phyloP scores from a whole-genome alignment of 2,888 invertebrate species.

The Hyposoter didymator region DNA sequence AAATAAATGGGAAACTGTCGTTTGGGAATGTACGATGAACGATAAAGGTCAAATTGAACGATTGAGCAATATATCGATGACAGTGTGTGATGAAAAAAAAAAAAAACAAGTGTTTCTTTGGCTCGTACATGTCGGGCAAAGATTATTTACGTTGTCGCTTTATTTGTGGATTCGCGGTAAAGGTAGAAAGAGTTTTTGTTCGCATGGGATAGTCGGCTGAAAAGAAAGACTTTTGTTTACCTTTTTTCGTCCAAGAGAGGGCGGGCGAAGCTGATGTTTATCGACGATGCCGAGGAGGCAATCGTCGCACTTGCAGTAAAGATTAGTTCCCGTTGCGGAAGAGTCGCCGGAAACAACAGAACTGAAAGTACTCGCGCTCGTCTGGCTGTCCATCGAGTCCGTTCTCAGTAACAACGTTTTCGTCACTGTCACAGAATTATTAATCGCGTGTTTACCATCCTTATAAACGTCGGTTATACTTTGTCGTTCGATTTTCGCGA shows the following conservation, averaged over 20 bases:
- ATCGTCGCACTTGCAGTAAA: constrained; percentile 92
- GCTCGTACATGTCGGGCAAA: not conserved
- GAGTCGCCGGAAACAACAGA: constrained; percentile 90
- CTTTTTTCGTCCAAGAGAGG: constrained; percentile 79
- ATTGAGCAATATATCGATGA: not conserved
- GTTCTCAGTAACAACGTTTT: constrained; percentile 87
- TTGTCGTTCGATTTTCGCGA: constrained; percentile 93
- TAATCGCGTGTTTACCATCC: constrained; percentile 53
- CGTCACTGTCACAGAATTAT: constrained; percentile 66
- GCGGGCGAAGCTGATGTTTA: constrained; percentile 85
- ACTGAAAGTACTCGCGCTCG: constrained; percentile 86
- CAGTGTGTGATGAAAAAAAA: not conserved
- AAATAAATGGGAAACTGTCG: not conserved
- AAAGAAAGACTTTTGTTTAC: constrained; percentile 72
- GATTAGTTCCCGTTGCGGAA: constrained; percentile 87
- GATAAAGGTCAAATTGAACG: not conserved
- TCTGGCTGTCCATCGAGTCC: constrained; percentile 89
- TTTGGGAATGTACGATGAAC: not conserved
- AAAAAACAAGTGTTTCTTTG: not conserved
- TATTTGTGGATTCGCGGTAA: not conserved
- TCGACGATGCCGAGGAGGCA: constrained; percentile 93
- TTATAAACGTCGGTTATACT: constrained; percentile 77
- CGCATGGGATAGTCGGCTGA: not conserved
- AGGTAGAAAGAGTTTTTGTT: not conserved
- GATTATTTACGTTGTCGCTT: not conserved